Evolutionary conservation across 2,888 invertebrate genomes (phyloP), one percentile per base, ranked within the genome.

Genomic region (Drosophila pegasa): DNA sequence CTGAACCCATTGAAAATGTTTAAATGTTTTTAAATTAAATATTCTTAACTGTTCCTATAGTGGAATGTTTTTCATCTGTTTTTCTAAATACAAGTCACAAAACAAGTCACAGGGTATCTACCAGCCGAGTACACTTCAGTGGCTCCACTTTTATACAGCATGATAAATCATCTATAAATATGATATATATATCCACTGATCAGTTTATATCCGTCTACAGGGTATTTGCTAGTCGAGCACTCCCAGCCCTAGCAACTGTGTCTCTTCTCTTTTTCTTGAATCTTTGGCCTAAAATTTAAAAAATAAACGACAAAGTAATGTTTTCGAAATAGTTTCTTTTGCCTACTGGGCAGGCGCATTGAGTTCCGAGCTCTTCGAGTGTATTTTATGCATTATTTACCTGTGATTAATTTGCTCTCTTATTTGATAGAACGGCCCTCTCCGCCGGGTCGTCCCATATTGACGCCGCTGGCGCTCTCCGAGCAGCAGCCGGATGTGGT

Each of bases 381-480:
- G 22, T 22, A 22, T 56, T 58, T 33, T 45, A 35, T 55, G 41
- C 50, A 67, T 63, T 59, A 57, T 64, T 75, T 64, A 72, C 54
- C 59, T 54, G 80, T 45, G 31, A 50, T 45, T 45, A 45, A 57
- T 58, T 2, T 59, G 40, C 31, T 38, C 25, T 35, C 37, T 79
- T n/a, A 56, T 54, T 40, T 38, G n/a, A 14, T 71, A 92, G 97
- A 96, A 89, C 94, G 95, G 77, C 97, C 97, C 69, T 94, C 95
- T 60, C 94, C 95, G 65, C 97, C 97, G 48, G 97, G 97, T 52
- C 96, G 96, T 88, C 98, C 98, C 51, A 95, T 95, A 79, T 94
- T 98, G 69, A 94, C 96, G 72, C 95, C 96, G 60, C 94, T 95
- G 68, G 94, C 95, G 57, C 94, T 95, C 68, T 94, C 95, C 71